Evolutionary conservation across 2,888 invertebrate genomes (phyloP), one percentile per base, ranked within the genome.

Genomic region (Leptopterna dolabrata): DNA sequence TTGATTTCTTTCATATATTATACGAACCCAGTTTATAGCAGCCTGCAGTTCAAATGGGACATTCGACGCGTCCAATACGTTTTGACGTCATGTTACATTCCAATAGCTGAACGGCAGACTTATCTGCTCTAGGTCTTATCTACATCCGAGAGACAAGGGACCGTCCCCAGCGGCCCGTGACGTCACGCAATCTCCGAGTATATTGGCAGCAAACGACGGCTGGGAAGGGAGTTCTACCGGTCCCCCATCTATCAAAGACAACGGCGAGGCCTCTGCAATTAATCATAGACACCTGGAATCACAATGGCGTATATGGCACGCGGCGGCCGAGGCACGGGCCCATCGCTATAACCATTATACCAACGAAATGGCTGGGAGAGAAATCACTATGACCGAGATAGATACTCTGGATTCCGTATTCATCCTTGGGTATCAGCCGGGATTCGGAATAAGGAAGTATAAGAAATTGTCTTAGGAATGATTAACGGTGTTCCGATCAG

Each of bases 251-350:
- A 63, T 63, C 63, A 63, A 63, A 63, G 63, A 63, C 63, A 63
- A 63, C 63, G 63, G 63, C 24, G 19, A 9, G 11, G 19, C 13
- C 7, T 13, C 16, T 24, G 63, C 63, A 63, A 63, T 63, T 63
- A 63, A 63, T 63, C 63, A 63, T 24, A 63, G 63, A 63, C 63
- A 63, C 63, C 63, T 63, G 63, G 24, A 63, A 63, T 63, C 63
- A 63, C 63, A 63, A 63, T 63, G 63, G 63, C 63, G 63, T 63
- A 63, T 63, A 63, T 63, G 63, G 63, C 63, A 27, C 63, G 63
- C 63, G 24, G 47, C 19, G 11, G 19, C n/a, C 51, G 63, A 19
- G 9, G n/a, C n/a, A 16, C 51, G 51, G 19, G 24, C 24, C 63
- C 24, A 63, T 63, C 63, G 24, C 63, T 63, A 63, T 63, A 63